Evolutionary conservation across 2,888 invertebrate species (phyloP).

Genomic region (Zonitis immaculata): DNA sequence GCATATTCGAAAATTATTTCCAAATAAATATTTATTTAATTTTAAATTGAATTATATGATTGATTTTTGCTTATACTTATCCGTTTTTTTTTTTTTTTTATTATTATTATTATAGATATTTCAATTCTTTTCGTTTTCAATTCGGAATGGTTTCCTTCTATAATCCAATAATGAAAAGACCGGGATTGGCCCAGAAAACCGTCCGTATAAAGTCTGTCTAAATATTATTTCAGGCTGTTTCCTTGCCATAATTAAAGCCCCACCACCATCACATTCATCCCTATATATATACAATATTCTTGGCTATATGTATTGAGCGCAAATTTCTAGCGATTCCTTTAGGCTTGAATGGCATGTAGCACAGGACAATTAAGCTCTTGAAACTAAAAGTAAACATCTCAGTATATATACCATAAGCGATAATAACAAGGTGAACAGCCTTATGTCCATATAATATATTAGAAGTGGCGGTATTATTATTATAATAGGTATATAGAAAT

Average conservation of each 20-base stretch:
- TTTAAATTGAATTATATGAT: background rate
- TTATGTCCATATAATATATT: conserved; percentile 6
- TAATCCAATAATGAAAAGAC: conserved; percentile 2
- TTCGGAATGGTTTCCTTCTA: background rate
- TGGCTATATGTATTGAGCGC: conserved; percentile 10
- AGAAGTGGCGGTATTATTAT: conserved; percentile 9
- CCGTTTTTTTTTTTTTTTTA: too few relatives aligned
- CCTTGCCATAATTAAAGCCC: conserved; percentile 36
- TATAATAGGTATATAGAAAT: conserved; percentile 4
- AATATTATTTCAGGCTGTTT: conserved; percentile 41
- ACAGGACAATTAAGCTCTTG: conserved; percentile 31
- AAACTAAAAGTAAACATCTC: conserved; percentile 30
- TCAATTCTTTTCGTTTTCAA: background rate
- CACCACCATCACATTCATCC: conserved; percentile 25
- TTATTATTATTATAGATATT: background rate
- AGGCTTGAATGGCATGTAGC: conserved; percentile 11
- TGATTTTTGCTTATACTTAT: background rate
- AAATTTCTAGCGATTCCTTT: conserved; percentile 14
- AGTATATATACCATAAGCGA: conserved; percentile 11
- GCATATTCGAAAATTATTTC: too few relatives aligned
- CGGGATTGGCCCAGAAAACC: conserved; percentile 2
- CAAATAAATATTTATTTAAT: background rate
- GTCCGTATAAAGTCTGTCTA: conserved; percentile 31
- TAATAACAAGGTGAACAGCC: conserved; percentile 6
- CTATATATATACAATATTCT: too few relatives aligned